Base-by-base conservation (phyloP, 1,140 invertebrate genomes). In the Drosophila miranda region DNA sequence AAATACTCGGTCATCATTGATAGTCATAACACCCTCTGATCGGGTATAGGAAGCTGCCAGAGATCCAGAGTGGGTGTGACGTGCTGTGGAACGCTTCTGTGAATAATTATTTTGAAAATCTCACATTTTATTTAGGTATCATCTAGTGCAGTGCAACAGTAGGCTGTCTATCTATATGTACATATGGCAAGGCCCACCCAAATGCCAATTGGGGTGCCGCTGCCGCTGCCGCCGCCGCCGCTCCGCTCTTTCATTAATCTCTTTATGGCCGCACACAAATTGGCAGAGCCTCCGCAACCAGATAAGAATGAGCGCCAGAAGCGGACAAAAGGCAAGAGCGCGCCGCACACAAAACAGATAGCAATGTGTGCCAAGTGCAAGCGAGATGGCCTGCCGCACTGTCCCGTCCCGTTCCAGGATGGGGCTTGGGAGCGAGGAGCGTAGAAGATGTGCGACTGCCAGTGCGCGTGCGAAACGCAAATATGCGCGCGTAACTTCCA, bases 401-500 rank as follows among this genome's bases (percentile, higher is more conserved):
- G 1, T 9, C 30, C 30, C 30, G 8, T 3, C 30, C 30, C 30
- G 8, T 34, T 9, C 30, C 14, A 16, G 19, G 14, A 23, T 14
- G 21, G 13, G 13, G 9, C 21, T 19, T 7, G 23, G 46, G 6
- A 14, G 9, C 14, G 45, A 26, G 46, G 38, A 16, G 11, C 5
- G 38, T 8, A 4, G 4, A 9, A 38, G 43, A 11, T 48, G 19
- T 16, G 23, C 41, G 52, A 61, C 54, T 58, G 58, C 42, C 52
- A 53, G 41, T 78, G 73, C 79, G 78, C 69, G 78, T 78, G 75
- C 75, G 75, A 78, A 83, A 62, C 45, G 55, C 63, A 81, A 77
- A 81, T 64, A 81, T 79, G 75, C 64, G 74, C 69, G 49, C 45
- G 30, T 70, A 75, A 83, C 64, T 75, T 55, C 55, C 63, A 70